A percentile compares a stretch with the other conserved stretches of the same genome.
These are phyloP conservation scores for Pipistrellus pipistrellus DNA, from an alignment of 2,797 vertebrate species.

Conservation along the genomic window DNA sequence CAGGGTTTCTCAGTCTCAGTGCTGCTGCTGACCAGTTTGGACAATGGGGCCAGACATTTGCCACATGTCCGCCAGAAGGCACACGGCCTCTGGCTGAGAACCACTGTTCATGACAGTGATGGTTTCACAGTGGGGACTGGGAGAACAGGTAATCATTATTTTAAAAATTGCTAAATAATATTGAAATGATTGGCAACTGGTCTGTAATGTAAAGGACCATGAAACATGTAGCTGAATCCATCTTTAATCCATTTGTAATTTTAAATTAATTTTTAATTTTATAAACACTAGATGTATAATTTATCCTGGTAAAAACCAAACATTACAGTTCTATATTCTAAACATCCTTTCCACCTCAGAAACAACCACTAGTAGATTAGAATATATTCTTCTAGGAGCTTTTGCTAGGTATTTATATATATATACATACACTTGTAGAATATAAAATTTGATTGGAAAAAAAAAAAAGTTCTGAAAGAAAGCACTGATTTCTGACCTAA, in stretches of 20 bases:
- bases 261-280: constrained; percentile 4
- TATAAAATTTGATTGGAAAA: background rate
- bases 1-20: background rate
- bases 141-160: background rate
- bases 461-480: background rate
- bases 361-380: background rate
- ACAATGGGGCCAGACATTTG: background rate
- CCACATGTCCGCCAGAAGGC: background rate
- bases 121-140: background rate
- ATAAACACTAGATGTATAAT: background rate
- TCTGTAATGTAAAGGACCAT: background rate
- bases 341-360: background rate
- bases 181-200: background rate
- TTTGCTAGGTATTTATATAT: background rate
- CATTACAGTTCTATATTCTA: background rate
- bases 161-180: background rate
- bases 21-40: background rate
- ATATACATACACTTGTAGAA: background rate
- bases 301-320: constrained; percentile 45
- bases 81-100: background rate
- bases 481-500: background rate
- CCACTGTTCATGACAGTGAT: constrained; percentile 5
- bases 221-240: background rate
- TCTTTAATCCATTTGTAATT: background rate
- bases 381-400: background rate